phyloP scores from a whole-genome alignment of 2,797 vertebrate genomes.

The Crypturellus tataupa region DNA sequence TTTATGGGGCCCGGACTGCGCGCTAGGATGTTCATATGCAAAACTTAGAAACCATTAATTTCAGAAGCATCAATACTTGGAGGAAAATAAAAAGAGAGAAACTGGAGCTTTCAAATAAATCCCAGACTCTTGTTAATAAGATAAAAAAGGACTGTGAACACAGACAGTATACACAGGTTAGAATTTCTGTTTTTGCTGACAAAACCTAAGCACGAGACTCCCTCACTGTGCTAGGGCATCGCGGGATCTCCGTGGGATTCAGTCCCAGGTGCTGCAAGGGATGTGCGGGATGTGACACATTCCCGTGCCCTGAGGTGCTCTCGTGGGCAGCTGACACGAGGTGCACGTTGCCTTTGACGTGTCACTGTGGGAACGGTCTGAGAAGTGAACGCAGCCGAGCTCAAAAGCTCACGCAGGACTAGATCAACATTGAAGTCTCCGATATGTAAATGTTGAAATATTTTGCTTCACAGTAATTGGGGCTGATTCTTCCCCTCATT shows the following conservation, averaged over 20 bases:
- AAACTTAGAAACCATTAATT: conserved; percentile 17
- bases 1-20: conserved; percentile 13
- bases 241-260: not conserved
- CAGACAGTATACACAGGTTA: not conserved
- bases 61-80: not conserved
- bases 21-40: not conserved
- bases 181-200: not conserved
- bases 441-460: conserved; percentile 71
- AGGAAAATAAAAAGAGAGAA: not conserved
- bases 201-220: not conserved
- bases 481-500: conserved; percentile 69
- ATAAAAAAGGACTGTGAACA: not conserved
- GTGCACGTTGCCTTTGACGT: rapidly evolving
- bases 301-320: not conserved
- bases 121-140: not conserved
- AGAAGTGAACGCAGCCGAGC: not conserved
- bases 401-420: conserved; percentile 18
- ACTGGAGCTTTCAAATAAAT: not conserved
- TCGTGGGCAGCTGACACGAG: not conserved
- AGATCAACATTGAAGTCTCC: conserved; percentile 61
- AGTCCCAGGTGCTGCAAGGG: not conserved
- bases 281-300: not conserved
- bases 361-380: not conserved
- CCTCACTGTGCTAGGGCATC: not conserved
- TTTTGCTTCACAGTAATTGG: conserved; percentile 68